A percentile compares a stretch with the other conserved stretches of the same genome.
These are phyloP conservation scores for Scaptomyza tumidula DNA, from an alignment of 2,888 invertebrate genomes.

Conservation along the genomic window DNA sequence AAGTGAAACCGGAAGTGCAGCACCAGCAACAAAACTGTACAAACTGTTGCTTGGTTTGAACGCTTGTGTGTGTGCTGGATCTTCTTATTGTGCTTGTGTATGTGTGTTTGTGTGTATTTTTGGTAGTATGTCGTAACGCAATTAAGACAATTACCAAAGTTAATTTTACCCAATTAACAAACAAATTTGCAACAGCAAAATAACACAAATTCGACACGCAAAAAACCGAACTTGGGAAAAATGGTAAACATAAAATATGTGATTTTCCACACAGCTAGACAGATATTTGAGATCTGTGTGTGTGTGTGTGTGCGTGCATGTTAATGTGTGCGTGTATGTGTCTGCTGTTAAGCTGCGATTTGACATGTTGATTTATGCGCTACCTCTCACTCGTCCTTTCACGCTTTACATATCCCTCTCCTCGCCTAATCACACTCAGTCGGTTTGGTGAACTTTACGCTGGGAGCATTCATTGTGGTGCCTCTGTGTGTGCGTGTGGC, in stretches of 20 bases:
- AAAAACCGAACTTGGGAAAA: slow-evolving; percentile 34
- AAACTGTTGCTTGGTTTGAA: slow-evolving; percentile 68
- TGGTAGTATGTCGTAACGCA: slow-evolving; percentile 46
- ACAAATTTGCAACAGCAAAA: slow-evolving; percentile 36
- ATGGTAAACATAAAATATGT: slow-evolving; percentile 68
- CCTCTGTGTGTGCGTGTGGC: slow-evolving; percentile 28
- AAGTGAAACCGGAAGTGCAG: slow-evolving; percentile 77
- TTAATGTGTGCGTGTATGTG: neutral
- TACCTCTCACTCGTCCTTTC: slow-evolving; percentile 24
- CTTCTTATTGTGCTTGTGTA: neutral
- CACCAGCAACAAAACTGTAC: slow-evolving; percentile 40
- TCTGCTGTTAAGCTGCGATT: slow-evolving; percentile 70
- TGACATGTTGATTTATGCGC: slow-evolving; percentile 80
- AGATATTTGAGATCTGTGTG: slow-evolving; percentile 1
- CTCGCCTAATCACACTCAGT: too few species aligned
- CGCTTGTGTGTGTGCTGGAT: neutral
- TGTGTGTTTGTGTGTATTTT: slow-evolving; percentile 2
- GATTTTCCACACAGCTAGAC: slow-evolving; percentile 27
- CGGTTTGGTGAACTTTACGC: slow-evolving; percentile 21
- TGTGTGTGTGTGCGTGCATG: neutral
- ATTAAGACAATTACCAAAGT: slow-evolving; percentile 70
- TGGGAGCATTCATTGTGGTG: slow-evolving; percentile 62
- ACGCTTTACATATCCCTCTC: neutral
- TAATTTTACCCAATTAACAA: slow-evolving; percentile 39
- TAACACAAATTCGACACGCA: slow-evolving; percentile 1